phyloP scores from a whole-genome alignment of 2,113 vertebrate genomes.

The Sialia sialis region DNA sequence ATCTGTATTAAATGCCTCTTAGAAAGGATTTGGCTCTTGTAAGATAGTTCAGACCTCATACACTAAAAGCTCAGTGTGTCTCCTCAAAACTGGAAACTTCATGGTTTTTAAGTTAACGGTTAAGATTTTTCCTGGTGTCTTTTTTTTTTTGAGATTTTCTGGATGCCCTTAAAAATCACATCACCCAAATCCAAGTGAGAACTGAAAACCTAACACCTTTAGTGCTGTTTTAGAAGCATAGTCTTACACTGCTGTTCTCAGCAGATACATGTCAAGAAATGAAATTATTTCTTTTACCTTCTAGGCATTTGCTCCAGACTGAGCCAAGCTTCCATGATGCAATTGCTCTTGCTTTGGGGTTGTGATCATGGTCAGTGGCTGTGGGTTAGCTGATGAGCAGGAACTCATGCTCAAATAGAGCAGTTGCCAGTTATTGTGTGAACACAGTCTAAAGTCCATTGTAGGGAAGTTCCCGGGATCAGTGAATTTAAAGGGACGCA shows the following conservation, averaged over 20 bases:
- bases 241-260: neutral
- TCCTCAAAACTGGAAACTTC: neutral
- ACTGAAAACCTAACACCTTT: neutral
- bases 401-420: neutral
- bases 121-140: neutral
- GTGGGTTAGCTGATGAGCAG: neutral
- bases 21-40: neutral
- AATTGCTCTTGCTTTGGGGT: neutral
- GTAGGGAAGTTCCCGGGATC: neutral
- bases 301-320: rapidly evolving
- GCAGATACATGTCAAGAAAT: neutral
- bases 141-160: neutral
- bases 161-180: neutral
- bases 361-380: neutral
- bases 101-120: neutral
- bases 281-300: neutral
- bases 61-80: neutral
- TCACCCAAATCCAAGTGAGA: neutral
- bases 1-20: neutral
- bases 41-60: neutral
- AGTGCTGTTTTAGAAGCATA: neutral
- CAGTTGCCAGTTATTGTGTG: neutral
- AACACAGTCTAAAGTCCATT: neutral
- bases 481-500: neutral
- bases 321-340: neutral